Evolutionary conservation across 2,113 vertebrate species (phyloP).

Genomic region (Casuarius casuarius): DNA sequence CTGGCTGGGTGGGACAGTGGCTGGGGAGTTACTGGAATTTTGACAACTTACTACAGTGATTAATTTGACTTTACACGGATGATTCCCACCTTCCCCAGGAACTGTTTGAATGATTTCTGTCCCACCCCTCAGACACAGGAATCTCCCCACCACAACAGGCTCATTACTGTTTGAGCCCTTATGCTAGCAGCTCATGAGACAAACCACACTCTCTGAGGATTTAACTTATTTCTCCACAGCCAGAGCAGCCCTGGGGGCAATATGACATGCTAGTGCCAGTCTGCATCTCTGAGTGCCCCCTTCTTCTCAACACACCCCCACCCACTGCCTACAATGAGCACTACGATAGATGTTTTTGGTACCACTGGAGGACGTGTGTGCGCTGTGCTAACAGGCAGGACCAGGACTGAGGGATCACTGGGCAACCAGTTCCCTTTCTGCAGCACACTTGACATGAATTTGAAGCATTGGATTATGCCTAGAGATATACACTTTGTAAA

Average conservation of each 20-base stretch:
- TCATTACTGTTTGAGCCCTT: not conserved
- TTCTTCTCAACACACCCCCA: not conserved
- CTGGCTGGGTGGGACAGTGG: not conserved
- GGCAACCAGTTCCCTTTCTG: not conserved
- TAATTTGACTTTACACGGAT: not conserved
- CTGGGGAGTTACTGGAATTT: not conserved
- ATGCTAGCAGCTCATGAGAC: not conserved
- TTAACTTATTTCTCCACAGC: not conserved
- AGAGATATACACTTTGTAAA: not conserved
- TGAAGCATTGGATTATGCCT: not conserved
- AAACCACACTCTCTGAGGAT: not conserved
- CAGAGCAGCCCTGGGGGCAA: not conserved
- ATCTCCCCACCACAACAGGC: not conserved
- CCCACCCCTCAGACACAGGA: not conserved
- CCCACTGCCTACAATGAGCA: not conserved
- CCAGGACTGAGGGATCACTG: not conserved
- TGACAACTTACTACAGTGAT: not conserved
- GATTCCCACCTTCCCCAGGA: not conserved
- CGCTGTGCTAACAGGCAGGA: not conserved
- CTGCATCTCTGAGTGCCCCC: not conserved
- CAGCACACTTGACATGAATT: not conserved
- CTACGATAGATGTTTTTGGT: not conserved
- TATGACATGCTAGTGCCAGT: not conserved
- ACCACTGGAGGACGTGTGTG: not conserved
- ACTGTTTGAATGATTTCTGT: not conserved